A percentile compares a stretch with the other conserved stretches of the same genome.
phyloP scores from a whole-genome alignment of 2,113 vertebrate genomes.

The Aptenodytes forsteri region DNA sequence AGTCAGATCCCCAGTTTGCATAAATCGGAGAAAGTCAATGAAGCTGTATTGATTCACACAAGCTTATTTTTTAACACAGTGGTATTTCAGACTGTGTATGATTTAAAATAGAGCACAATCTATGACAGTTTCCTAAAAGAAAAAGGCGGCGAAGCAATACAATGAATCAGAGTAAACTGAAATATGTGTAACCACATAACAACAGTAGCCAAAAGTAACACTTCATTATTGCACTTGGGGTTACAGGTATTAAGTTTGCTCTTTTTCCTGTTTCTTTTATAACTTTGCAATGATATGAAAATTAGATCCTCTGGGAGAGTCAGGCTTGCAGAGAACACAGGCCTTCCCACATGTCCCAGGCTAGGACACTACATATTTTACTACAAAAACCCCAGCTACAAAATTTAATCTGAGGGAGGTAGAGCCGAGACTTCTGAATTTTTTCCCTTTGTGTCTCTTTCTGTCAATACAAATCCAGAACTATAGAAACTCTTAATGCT shows the following conservation, averaged over 20 bases:
- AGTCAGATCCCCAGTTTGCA: neutral
- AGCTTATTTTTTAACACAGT: neutral
- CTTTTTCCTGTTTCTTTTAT: conserved; percentile 37
- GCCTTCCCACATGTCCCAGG: neutral
- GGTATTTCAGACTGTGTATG: neutral
- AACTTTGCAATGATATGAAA: neutral
- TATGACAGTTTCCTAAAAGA: neutral
- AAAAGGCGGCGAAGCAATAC: neutral
- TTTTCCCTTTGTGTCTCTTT: conserved; percentile 16
- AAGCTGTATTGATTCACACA: neutral
- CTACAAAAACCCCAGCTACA: neutral
- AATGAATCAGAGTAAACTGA: conserved; percentile 23
- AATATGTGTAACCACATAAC: neutral
- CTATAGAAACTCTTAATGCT: conserved; percentile 18
- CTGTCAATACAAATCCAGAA: conserved; percentile 7
- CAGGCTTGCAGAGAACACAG: conserved; percentile 12
- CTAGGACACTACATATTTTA: neutral
- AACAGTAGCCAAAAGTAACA: conserved; percentile 48
- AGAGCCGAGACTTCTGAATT: conserved; percentile 1
- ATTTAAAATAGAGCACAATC: neutral
- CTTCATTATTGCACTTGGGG: conserved; percentile 13
- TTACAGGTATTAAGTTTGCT: conserved; percentile 19
- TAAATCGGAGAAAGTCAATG: neutral
- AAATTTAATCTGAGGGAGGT: conserved; percentile 30
- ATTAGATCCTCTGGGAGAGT: conserved; percentile 13